phyloP scores from a whole-genome alignment of 2,797 vertebrate species.

The Spinibarbus caldwelli region DNA sequence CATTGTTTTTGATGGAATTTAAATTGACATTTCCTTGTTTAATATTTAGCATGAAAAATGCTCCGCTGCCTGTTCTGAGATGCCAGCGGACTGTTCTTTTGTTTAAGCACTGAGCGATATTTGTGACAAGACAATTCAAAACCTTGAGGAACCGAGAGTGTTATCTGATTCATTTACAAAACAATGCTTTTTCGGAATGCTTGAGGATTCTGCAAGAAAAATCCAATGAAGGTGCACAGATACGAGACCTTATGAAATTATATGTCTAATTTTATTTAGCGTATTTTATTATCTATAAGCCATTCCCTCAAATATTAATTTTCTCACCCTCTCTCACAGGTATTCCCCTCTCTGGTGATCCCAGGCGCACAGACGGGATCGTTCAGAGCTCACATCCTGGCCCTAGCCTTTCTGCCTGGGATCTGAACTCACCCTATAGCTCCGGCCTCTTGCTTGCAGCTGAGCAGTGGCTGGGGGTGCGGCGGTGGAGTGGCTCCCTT shows the following conservation, averaged over 20 bases:
- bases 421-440: constrained; percentile 74
- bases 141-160: constrained; percentile 5
- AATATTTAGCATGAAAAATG: constrained; percentile 51
- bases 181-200: neutral
- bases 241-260: neutral
- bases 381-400: constrained; percentile 74
- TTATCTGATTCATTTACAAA: constrained; percentile 38
- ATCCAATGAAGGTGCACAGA: neutral
- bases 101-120: constrained; percentile 38
- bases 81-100: neutral
- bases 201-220: constrained; percentile 19
- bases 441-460: constrained; percentile 72
- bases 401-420: constrained; percentile 69
- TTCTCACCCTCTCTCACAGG: constrained; percentile 50
- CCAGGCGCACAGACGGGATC: constrained; percentile 64
- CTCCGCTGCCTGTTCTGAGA: constrained; percentile 15
- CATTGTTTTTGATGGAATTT: constrained; percentile 28
- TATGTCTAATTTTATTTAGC: constrained; percentile 2
- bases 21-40: constrained; percentile 15
- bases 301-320: constrained; percentile 19
- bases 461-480: constrained; percentile 64
- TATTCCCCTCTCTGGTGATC: constrained; percentile 59
- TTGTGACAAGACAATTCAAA: constrained; percentile 26
- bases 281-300: neutral
- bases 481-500: constrained; percentile 64